These are phyloP conservation scores for Stomorhina lunata DNA, from an alignment of 2,888 invertebrate species.

Conservation along the genomic window DNA sequence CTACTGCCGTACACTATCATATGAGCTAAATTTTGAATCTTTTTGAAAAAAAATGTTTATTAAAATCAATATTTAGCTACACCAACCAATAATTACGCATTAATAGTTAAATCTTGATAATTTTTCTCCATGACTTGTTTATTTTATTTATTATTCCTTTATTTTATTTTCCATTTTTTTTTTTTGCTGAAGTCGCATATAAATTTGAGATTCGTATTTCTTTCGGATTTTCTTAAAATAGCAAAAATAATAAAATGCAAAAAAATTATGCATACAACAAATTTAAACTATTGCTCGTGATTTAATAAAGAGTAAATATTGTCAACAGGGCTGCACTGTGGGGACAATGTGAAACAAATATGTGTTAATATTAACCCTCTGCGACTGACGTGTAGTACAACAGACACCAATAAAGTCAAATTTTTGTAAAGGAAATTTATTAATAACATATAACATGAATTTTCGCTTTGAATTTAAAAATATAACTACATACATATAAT, in stretches of 20 bases:
- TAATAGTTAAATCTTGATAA: neutral
- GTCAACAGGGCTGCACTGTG: too few species aligned
- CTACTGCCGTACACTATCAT: too few species aligned
- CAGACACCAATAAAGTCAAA: too few species aligned
- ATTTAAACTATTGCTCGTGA: neutral
- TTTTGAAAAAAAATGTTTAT: neutral
- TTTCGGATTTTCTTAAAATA: neutral
- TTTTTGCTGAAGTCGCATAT: neutral
- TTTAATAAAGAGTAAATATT: too few species aligned
- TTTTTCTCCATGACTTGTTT: slow-evolving; percentile 9
- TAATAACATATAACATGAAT: too few species aligned
- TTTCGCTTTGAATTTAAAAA: too few species aligned
- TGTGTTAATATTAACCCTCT: too few species aligned
- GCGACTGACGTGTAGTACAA: too few species aligned
- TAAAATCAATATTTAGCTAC: neutral
- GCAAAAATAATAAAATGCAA: neutral
- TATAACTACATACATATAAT: too few species aligned
- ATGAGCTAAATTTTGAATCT: neutral
- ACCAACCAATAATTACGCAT: neutral
- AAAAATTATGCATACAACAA: neutral
- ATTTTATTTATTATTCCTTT: neutral
- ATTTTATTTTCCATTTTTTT: too few species aligned
- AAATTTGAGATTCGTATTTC: slow-evolving; percentile 6
- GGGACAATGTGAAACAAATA: too few species aligned
- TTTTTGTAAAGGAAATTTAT: too few species aligned